phyloP scores from a whole-genome alignment of 1,140 invertebrate genomes.

The Diuraphis noxia region DNA sequence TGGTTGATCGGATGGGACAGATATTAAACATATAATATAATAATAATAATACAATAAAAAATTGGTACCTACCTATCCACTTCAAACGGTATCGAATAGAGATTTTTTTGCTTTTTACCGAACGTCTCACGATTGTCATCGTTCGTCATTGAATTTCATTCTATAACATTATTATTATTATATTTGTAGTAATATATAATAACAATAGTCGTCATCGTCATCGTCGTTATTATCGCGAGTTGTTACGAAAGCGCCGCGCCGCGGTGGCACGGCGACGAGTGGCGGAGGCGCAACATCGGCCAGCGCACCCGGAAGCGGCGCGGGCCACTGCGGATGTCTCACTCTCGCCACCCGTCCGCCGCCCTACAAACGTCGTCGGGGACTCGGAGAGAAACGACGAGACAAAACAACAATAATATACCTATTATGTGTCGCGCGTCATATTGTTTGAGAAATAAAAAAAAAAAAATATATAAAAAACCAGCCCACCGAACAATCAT shows the following conservation, averaged over 20 bases:
- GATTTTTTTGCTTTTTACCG: neutral
- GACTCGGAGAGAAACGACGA: neutral
- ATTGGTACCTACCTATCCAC: too few species aligned
- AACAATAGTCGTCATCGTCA: neutral
- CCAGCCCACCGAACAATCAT: neutral
- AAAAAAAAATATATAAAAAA: neutral
- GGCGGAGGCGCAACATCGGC: neutral
- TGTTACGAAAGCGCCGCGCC: neutral
- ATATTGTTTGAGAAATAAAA: constrained; percentile 10
- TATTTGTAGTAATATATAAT: neutral
- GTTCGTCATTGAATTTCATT: neutral
- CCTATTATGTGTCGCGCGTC: neutral
- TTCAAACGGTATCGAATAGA: neutral
- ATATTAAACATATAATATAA: too few species aligned
- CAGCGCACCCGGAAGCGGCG: neutral
- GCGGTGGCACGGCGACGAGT: too few species aligned
- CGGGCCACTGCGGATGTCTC: neutral
- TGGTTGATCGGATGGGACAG: neutral
- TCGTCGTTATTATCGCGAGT: neutral
- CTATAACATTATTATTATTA: neutral
- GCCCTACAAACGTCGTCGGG: neutral
- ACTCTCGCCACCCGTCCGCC: neutral
- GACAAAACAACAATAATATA: neutral
- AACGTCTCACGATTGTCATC: neutral
- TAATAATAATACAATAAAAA: too few species aligned